phyloP scores from a whole-genome alignment of 2,797 vertebrate genomes.

The Rhyacichthys aspro region DNA sequence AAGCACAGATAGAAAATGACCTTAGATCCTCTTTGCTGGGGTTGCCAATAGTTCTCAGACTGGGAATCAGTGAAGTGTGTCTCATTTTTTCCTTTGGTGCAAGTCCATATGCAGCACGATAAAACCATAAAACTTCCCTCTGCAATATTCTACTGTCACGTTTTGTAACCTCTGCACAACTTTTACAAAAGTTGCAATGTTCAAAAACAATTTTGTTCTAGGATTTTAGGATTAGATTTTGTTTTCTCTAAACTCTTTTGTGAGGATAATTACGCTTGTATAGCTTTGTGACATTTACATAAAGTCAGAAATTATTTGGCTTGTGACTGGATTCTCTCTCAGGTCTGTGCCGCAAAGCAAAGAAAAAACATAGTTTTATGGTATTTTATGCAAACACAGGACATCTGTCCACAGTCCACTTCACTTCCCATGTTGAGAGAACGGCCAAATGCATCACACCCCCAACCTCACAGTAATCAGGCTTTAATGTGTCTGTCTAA shows the following conservation, averaged over 20 bases:
- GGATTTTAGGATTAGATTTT: neutral
- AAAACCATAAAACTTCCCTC: slow-evolving; percentile 14
- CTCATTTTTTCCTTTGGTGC: slow-evolving; percentile 31
- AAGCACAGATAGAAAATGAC: slow-evolving; percentile 57
- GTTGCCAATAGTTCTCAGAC: slow-evolving; percentile 28
- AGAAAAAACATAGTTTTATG: slow-evolving; percentile 20
- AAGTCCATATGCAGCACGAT: slow-evolving; percentile 35
- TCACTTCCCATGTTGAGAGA: slow-evolving; percentile 39
- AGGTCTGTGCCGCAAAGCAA: slow-evolving; percentile 28
- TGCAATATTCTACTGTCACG: slow-evolving; percentile 1
- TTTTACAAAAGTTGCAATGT: neutral
- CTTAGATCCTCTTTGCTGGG: slow-evolving; percentile 51
- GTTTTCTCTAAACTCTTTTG: neutral
- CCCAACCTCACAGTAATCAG: slow-evolving; percentile 38
- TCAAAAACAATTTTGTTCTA: neutral
- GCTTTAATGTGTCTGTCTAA: slow-evolving; percentile 53
- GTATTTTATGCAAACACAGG: slow-evolving; percentile 50
- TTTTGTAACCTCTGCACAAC: slow-evolving; percentile 9
- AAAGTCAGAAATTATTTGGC: slow-evolving; percentile 23
- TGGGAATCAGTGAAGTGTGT: slow-evolving; percentile 24
- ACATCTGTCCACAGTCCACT: slow-evolving; percentile 55
- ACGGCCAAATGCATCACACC: slow-evolving; percentile 53
- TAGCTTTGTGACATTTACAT: slow-evolving; percentile 4
- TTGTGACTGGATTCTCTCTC: slow-evolving; percentile 20
- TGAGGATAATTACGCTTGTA: neutral